Evolutionary conservation across 2,888 invertebrate species (phyloP).

Genomic region (Melieria picta): DNA sequence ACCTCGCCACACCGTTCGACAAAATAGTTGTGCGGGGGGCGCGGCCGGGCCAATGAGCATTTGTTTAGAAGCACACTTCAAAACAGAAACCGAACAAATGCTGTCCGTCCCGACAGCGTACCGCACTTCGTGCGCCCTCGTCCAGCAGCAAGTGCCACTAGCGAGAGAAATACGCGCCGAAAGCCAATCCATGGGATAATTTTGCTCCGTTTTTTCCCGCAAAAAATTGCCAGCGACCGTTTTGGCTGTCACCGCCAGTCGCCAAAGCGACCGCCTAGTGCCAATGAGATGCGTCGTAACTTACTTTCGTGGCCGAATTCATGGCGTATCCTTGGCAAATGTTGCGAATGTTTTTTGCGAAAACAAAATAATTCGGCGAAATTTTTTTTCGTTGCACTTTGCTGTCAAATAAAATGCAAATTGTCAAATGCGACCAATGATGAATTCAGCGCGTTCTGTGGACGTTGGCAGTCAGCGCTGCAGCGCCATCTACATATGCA

Average conservation of each 20-base stretch:
- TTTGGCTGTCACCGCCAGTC: not conserved
- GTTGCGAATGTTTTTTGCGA: conserved; percentile 15
- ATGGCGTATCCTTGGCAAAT: conserved; percentile 25
- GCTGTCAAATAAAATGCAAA: conserved; percentile 21
- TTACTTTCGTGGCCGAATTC: conserved; percentile 66
- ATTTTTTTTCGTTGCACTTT: conserved; percentile 21
- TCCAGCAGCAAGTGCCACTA: conserved; percentile 20
- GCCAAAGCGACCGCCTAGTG: conserved; percentile 9
- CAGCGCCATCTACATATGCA: conserved; percentile 21
- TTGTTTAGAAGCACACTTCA: conserved; percentile 40
- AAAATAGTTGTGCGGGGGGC: not conserved
- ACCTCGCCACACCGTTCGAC: conserved; percentile 14
- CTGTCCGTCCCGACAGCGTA: conserved; percentile 36
- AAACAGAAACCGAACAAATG: conserved; percentile 47
- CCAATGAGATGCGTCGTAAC: conserved; percentile 38
- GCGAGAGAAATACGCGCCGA: conserved; percentile 25
- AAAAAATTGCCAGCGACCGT: conserved; percentile 37
- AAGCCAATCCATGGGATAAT: conserved; percentile 23
- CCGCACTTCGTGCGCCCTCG: conserved; percentile 43
- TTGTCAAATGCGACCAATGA: conserved; percentile 11
- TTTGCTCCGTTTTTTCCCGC: conserved; percentile 35
- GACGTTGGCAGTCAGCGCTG: no score
- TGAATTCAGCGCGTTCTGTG: conserved; percentile 2
- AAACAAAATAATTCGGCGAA: conserved; percentile 28
- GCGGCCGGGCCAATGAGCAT: conserved; percentile 19